Conservation (phyloP, 2,888 invertebrate genomes). For the Hemaris fuciformis region DNA sequence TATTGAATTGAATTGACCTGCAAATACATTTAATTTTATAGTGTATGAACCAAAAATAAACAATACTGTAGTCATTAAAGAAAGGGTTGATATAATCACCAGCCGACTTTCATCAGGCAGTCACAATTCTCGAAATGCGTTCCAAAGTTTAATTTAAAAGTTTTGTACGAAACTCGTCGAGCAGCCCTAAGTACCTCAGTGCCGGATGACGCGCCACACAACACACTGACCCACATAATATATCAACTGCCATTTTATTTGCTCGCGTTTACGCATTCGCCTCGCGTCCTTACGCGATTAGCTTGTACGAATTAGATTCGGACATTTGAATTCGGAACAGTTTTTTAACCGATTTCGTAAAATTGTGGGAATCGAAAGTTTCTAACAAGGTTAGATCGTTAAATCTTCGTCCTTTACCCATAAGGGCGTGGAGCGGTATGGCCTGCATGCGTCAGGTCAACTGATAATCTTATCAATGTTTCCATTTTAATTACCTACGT, state of each 20-base stretch:
- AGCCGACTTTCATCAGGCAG: constrained; percentile 6
- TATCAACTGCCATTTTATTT: constrained; percentile 68
- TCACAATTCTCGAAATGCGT: constrained; percentile 8
- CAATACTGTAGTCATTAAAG: too few relatives aligned
- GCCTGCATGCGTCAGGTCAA: neutral
- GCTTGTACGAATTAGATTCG: constrained; percentile 12
- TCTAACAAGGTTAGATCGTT: neutral
- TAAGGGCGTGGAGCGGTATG: neutral
- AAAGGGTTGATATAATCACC: neutral
- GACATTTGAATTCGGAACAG: neutral
- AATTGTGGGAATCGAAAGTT: constrained; percentile 1
- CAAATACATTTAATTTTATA: too few relatives aligned
- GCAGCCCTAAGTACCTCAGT: constrained; percentile 35
- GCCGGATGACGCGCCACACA: constrained; percentile 47
- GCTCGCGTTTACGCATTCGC: constrained; percentile 29
- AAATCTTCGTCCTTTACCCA: neutral
- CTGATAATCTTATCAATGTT: neutral
- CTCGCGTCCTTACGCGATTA: constrained; percentile 17
- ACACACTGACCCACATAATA: constrained; percentile 72
- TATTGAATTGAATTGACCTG: too few relatives aligned
- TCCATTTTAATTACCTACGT: neutral
- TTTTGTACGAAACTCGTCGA: constrained; percentile 8
- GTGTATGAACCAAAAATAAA: too few relatives aligned
- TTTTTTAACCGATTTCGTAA: constrained; percentile 7
- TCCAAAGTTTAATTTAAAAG: constrained; percentile 10